A percentile compares a stretch with the other conserved stretches of the same genome.
phyloP scores from a whole-genome alignment of 2,888 invertebrate genomes.

The Hanleya hanleyi region DNA sequence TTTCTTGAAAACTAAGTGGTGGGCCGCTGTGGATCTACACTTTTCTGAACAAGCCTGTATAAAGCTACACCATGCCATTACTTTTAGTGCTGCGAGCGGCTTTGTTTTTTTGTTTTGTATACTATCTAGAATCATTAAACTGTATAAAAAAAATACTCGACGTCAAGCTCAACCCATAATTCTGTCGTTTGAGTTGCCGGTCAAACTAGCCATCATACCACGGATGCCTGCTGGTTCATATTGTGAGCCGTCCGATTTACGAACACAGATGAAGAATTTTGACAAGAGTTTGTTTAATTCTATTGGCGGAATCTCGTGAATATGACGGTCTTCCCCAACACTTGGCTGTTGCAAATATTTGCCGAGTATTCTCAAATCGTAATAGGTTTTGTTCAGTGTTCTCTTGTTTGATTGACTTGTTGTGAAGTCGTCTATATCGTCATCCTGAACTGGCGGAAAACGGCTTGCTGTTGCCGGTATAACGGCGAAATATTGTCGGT shows the following conservation, averaged over 20 bases:
- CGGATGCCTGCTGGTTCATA: conserved; percentile 7
- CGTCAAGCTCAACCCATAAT: not conserved
- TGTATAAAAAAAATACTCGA: not conserved
- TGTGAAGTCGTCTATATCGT: not conserved
- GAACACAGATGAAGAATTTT: not conserved
- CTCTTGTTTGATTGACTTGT: not conserved
- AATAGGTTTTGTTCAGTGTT: not conserved
- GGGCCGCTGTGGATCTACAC: no score
- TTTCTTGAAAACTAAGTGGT: no score
- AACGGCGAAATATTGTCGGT: no score
- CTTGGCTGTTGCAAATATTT: not conserved
- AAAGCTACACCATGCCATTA: no score
- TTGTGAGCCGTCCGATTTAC: conserved; percentile 6
- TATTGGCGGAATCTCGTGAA: not conserved
- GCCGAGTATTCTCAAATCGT: not conserved
- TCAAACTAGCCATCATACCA: conserved; percentile 4
- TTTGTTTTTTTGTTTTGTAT: no score
- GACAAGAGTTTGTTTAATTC: not conserved
- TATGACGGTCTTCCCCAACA: not conserved
- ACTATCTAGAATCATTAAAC: no score
- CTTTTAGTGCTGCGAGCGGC: no score
- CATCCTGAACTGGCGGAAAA: not conserved
- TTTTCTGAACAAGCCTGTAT: no score
- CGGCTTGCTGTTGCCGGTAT: no score
- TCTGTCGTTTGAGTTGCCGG: not conserved